phyloP scores from a whole-genome alignment of 2,113 vertebrate species.

The Saguinus imperator region DNA sequence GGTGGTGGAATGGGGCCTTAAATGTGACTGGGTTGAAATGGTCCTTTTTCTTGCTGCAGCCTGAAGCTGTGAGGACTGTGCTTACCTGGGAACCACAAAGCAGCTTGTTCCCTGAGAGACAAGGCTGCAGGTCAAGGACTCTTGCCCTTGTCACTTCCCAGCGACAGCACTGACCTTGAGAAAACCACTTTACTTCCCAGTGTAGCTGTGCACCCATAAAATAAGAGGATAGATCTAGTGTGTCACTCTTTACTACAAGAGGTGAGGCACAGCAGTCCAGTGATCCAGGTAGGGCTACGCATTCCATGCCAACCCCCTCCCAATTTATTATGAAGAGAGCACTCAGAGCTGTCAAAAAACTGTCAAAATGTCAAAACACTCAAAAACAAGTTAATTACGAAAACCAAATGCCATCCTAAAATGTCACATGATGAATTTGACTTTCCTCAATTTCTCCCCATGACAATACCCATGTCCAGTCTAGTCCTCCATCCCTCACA shows the following conservation, averaged over 20 bases:
- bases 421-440: neutral
- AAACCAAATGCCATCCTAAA: neutral
- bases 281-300: fast-evolving
- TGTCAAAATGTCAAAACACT: neutral
- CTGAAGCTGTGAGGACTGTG: neutral
- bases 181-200: neutral
- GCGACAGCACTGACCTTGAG: fast-evolving
- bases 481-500: too few relatives aligned
- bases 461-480: too few relatives aligned
- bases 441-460: neutral
- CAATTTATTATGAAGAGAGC: neutral
- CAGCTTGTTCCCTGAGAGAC: neutral
- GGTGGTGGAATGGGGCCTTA: neutral
- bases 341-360: neutral
- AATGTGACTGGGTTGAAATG: neutral
- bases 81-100: neutral
- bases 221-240: neutral
- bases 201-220: neutral
- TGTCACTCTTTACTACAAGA: neutral
- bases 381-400: neutral
- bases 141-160: neutral
- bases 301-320: fast-evolving
- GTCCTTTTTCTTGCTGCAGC: neutral
- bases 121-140: fast-evolving
- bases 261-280: fast-evolving